Percentiles rank a stretch among this genome's conserved stretches.
Evolutionary conservation across 2,888 invertebrate genomes (phyloP).

Genomic region (Hemistola chrysoprasaria): DNA sequence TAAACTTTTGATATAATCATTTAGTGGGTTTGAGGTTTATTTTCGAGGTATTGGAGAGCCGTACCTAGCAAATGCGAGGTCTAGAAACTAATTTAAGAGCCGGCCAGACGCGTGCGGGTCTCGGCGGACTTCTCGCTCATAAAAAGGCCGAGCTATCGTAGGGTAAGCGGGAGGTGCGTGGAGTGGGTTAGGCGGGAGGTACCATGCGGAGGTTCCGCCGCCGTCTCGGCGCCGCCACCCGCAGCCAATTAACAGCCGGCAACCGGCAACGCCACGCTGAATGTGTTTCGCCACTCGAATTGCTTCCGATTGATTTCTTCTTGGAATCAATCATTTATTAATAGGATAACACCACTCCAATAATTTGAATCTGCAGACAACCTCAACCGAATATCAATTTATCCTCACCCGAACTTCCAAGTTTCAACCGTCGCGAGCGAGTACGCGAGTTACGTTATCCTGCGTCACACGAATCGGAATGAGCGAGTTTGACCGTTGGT

Average conservation of each 20-base stretch:
- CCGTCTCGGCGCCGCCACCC: constrained; percentile 82
- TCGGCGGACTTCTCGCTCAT: constrained; percentile 70
- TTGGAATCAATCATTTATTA: constrained; percentile 46
- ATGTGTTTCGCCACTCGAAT: constrained; percentile 76
- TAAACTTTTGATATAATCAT: no score
- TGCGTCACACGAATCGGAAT: constrained; percentile 25
- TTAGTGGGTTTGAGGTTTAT: no score
- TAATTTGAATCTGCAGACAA: constrained; percentile 23
- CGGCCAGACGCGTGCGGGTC: constrained; percentile 64
- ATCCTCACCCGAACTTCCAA: constrained; percentile 5
- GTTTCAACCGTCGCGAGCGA: constrained; percentile 2
- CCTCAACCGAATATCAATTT: constrained; percentile 11
- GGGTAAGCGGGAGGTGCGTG: constrained; percentile 61
- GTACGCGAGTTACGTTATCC: constrained; percentile 11
- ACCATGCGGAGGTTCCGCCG: constrained; percentile 80
- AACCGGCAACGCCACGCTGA: constrained; percentile 74
- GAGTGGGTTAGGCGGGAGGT: constrained; percentile 59
- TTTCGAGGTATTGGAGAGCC: constrained; percentile 13
- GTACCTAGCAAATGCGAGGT: constrained; percentile 50
- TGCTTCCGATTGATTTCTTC: constrained; percentile 79
- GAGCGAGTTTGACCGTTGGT: constrained; percentile 13
- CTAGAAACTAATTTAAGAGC: constrained; percentile 69
- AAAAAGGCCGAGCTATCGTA: constrained; percentile 68
- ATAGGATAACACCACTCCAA: constrained; percentile 35
- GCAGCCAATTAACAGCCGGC: constrained; percentile 80